phyloP scores from a whole-genome alignment of 2,888 invertebrate species.

The Scaptomyza cyrtandrae region DNA sequence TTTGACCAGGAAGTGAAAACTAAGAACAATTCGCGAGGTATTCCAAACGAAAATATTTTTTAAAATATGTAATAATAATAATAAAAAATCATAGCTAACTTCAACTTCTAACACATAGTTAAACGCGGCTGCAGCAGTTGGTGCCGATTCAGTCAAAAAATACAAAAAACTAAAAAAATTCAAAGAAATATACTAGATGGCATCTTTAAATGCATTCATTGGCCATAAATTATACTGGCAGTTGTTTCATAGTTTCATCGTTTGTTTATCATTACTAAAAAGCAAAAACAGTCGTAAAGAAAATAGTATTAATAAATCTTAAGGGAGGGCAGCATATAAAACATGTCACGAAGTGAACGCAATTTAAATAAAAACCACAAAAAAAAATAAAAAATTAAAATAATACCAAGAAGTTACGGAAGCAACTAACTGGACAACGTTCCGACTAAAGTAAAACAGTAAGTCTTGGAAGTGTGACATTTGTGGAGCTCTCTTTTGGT shows the following conservation, averaged over 20 bases:
- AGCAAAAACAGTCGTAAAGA: conserved; percentile 9
- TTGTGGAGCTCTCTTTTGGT: conserved; percentile 48
- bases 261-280: conserved; percentile 38
- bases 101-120: not conserved
- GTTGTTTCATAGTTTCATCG: conserved; percentile 39
- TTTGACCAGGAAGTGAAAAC: conserved; percentile 32
- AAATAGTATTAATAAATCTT: conserved; percentile 63
- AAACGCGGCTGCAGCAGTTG: not conserved
- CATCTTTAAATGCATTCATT: conserved; percentile 60
- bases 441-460: conserved; percentile 19
- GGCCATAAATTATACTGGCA: conserved; percentile 65
- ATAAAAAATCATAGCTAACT: not conserved
- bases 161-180: conserved; percentile 20
- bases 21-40: conserved; percentile 4
- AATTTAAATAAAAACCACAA: conserved; percentile 63
- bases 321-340: conserved; percentile 54
- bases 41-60: not conserved
- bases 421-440: conserved; percentile 72
- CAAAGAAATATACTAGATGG: conserved; percentile 51
- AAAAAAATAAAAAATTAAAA: conserved; percentile 62
- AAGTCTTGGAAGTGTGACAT: conserved; percentile 56
- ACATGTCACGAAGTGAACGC: conserved; percentile 44
- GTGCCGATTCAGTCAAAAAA: conserved; percentile 13
- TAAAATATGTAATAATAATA: not conserved
- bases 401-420: conserved; percentile 80